Conservation (phyloP, 2,113 vertebrate genomes). For the Erythrocercus mccallii region DNA sequence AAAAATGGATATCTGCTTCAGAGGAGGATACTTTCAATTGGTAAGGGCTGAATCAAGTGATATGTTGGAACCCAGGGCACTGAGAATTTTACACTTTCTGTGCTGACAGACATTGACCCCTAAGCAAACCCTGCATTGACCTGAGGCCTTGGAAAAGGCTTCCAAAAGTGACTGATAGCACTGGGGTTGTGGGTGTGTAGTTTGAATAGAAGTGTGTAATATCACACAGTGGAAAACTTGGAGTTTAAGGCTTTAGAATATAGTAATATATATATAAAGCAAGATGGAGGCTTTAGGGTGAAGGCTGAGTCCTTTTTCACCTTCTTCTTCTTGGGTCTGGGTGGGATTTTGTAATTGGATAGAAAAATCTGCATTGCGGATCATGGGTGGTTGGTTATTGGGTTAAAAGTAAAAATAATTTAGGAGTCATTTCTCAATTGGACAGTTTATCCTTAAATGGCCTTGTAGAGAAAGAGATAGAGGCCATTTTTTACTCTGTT, state of each 20-base stretch:
- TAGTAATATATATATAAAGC: background rate
- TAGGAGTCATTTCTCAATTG: background rate
- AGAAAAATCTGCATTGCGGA: background rate
- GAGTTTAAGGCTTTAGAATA: background rate
- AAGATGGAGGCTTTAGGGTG: background rate
- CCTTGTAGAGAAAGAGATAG: background rate
- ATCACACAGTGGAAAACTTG: background rate
- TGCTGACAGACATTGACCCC: background rate
- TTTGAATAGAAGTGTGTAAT: background rate
- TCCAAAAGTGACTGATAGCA: background rate
- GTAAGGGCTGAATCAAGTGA: background rate
- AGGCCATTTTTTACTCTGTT: background rate
- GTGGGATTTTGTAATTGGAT: background rate
- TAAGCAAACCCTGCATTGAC: background rate
- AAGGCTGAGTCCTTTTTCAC: background rate
- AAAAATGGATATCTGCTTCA: background rate
- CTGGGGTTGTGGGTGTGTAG: background rate
- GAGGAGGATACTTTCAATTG: background rate
- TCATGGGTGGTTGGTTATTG: background rate
- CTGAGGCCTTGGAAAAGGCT: background rate
- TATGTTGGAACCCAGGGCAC: background rate
- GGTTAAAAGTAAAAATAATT: background rate
- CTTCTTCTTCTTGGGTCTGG: background rate
- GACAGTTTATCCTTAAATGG: background rate
- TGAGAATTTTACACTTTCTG: background rate